Percentiles rank a stretch among this genome's conserved stretches.
Evolutionary conservation across 2,797 vertebrate genomes (phyloP).

Genomic region (Microcaecilia unicolor): DNA sequence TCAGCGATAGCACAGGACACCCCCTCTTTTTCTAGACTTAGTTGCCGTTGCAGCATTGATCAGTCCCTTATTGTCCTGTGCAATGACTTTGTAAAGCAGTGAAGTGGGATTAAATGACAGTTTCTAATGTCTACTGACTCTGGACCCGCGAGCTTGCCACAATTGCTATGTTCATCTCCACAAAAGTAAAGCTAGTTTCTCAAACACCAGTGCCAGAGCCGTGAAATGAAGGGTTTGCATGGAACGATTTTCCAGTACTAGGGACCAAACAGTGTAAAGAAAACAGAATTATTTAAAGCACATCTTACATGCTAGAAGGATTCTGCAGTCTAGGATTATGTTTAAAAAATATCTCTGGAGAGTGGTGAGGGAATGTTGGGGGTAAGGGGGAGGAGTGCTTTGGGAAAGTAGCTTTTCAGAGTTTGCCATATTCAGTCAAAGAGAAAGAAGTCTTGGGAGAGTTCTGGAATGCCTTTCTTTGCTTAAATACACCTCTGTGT

Average conservation of each 20-base stretch:
- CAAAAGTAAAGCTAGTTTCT: slow-evolving; percentile 10
- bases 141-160: background rate
- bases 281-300: slow-evolving; percentile 9
- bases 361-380: too few species aligned
- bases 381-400: too few species aligned
- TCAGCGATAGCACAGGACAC: too few species aligned
- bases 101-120: slow-evolving; percentile 5
- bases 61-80: rapidly evolving
- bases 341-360: too few species aligned
- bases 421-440: slow-evolving; percentile 32
- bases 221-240: slow-evolving; percentile 6
- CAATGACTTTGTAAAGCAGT: slow-evolving; percentile 5
- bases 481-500: slow-evolving; percentile 58
- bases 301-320: too few species aligned
- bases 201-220: slow-evolving; percentile 1
- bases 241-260: background rate
- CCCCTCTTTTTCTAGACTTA: too few species aligned
- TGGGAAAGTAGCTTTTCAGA: slow-evolving; percentile 18
- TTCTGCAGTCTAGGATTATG: too few species aligned
- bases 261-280: slow-evolving; percentile 1
- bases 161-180: background rate
- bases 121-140: background rate
- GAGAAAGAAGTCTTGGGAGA: slow-evolving; percentile 65
- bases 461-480: slow-evolving; percentile 74
- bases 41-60: too few species aligned